Conservation (phyloP, 1,140 invertebrate genomes). For the Plutomurus gul region DNA sequence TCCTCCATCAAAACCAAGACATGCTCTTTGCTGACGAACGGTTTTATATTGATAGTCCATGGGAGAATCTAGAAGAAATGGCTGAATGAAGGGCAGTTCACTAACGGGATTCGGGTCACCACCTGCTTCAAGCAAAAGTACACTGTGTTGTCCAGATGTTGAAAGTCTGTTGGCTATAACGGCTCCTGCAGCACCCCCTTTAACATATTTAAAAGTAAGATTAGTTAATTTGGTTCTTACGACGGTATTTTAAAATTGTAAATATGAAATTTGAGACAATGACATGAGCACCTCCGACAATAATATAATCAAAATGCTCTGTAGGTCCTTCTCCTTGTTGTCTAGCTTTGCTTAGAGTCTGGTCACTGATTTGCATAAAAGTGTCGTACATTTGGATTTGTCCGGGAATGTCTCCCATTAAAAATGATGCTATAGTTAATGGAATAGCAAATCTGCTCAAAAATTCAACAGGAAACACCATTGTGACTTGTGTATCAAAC, state of each 20-base stretch:
- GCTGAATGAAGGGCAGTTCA: constrained; percentile 68
- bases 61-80: constrained; percentile 49
- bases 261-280: not conserved
- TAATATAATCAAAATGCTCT: constrained; percentile 33
- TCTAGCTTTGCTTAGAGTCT: not conserved
- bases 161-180: constrained; percentile 21
- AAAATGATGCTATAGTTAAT: not conserved
- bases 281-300: constrained; percentile 27
- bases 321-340: not conserved
- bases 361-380: not conserved
- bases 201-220: not conserved
- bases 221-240: not conserved
- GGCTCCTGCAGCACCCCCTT: not conserved
- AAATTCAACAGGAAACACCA: not conserved
- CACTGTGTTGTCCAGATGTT: constrained; percentile 28
- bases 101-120: constrained; percentile 72
- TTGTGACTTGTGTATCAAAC: too few species aligned
- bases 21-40: not conserved
- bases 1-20: not conserved
- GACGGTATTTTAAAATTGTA: not conserved
- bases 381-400: not conserved
- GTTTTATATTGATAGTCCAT: not conserved
- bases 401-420: not conserved
- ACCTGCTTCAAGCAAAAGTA: constrained; percentile 76
- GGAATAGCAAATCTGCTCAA: not conserved